Evolutionary conservation across 2,888 invertebrate species (phyloP), one percentile per base, ranked within the genome.

Genomic region (Argyresthia albistria): DNA sequence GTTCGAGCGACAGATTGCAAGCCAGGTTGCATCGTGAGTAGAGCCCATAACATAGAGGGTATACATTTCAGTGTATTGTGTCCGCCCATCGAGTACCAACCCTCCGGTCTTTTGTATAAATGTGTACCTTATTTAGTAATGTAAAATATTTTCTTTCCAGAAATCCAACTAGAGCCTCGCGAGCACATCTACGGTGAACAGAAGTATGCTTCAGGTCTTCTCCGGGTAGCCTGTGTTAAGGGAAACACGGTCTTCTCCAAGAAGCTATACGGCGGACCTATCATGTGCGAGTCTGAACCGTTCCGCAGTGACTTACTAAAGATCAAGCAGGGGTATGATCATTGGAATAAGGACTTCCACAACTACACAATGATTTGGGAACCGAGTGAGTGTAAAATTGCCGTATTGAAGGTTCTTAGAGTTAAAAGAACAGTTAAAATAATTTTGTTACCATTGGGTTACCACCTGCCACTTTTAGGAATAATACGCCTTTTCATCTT

Each of bases 351-450:
- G 43, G 86, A 80, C 10, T 94, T 91, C 70, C 95, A 95, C 64
- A 88, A 88, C n/a, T 95, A 92, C 66, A 87, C 88, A 0, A 54
- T 94, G 25, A 89, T 90, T 54, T 95, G 95, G 95, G 90, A 74
- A 52, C 88, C 88, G 58, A 83, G 89, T 89, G 67, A 39, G 39
- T 25, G 6, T 25, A 25, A 2, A 25, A 25, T 25, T 2, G 6
- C 25, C 25, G 2, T 25, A 25, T 2, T 25, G 25, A 25, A 2
- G 25, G 25, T 25, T 25, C 6, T 25, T 25, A 25, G 25, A 25
- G 36, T 36, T 36, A 36, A 36, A 36, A 36, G n/a, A n/a, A n/a
- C n/a, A n/a, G n/a, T n/a, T n/a, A 36, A 36, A 36, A 36, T 8
- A 7, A 36, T 8, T 36, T 36, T 36, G 36, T 36, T 36, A 9